These are phyloP conservation scores for Melanotaenia pygmaea DNA, from an alignment of 2,797 vertebrate genomes.

Conservation along the genomic window DNA sequence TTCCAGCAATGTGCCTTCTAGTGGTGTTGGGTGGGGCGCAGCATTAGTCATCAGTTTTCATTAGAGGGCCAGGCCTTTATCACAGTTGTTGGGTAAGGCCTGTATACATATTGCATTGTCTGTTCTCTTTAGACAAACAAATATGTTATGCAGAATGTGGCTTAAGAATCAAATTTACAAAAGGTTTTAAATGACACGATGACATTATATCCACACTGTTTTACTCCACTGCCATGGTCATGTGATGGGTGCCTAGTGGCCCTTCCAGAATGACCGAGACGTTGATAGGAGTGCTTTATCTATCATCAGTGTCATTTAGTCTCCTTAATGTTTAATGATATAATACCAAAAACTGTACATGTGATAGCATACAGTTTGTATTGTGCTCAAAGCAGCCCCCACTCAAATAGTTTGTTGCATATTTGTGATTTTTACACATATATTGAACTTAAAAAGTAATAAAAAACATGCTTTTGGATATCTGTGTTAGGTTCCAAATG, in stretches of 20 bases:
- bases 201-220: neutral
- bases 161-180: neutral
- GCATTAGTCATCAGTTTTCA: conserved; percentile 78
- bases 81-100: conserved; percentile 5
- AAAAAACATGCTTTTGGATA: neutral
- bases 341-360: neutral
- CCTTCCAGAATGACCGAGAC: conserved; percentile 19
- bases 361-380: neutral
- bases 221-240: conserved; percentile 5
- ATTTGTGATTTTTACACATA: neutral
- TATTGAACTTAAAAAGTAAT: neutral
- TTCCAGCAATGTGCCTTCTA: conserved; percentile 47
- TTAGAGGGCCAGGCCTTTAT: conserved; percentile 29
- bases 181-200: conserved; percentile 18
- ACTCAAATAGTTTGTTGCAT: neutral
- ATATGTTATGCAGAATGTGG: neutral
- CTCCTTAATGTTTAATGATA: conserved; percentile 20
- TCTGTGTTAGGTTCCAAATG: neutral
- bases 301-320: conserved; percentile 16
- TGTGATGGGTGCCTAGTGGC: conserved; percentile 9
- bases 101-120: conserved; percentile 22
- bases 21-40: conserved; percentile 68
- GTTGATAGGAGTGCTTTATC: conserved; percentile 25
- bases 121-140: neutral
- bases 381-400: neutral